phyloP scores from a whole-genome alignment of 2,113 vertebrate species.

The Calidris pygmaea region DNA sequence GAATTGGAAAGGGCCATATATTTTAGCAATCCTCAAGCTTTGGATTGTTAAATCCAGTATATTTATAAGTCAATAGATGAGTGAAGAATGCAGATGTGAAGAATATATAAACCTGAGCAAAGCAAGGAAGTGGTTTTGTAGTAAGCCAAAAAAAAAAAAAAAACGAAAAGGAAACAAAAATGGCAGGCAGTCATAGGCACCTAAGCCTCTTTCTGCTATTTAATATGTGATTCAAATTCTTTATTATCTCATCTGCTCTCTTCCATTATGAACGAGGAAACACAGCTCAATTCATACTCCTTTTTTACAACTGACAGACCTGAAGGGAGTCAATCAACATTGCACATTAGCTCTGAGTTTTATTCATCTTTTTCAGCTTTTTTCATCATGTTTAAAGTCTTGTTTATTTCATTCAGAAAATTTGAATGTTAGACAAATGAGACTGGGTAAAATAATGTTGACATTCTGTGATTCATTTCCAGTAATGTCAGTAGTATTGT shows the following conservation, averaged over 20 bases:
- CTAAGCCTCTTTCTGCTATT: background rate
- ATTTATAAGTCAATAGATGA: background rate
- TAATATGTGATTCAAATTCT: background rate
- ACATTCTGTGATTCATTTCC: background rate
- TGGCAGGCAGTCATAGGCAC: background rate
- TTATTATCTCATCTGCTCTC: background rate
- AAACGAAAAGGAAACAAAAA: background rate
- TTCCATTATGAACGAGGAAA: background rate
- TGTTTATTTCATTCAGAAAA: background rate
- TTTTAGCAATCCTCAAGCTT: background rate
- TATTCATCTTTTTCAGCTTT: background rate
- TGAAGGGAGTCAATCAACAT: background rate
- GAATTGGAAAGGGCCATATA: background rate
- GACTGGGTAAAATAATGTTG: background rate
- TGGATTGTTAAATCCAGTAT: background rate
- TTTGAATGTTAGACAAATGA: background rate
- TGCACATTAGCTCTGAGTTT: background rate
- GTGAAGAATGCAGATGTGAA: background rate
- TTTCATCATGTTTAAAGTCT: background rate
- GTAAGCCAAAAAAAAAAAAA: background rate
- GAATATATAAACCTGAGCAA: background rate
- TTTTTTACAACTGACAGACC: background rate
- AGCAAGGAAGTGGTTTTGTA: background rate
- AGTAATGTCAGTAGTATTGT: background rate
- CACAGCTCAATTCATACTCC: background rate